Conservation (phyloP, 2,113 vertebrate species). For the Pterocles gutturalis region DNA sequence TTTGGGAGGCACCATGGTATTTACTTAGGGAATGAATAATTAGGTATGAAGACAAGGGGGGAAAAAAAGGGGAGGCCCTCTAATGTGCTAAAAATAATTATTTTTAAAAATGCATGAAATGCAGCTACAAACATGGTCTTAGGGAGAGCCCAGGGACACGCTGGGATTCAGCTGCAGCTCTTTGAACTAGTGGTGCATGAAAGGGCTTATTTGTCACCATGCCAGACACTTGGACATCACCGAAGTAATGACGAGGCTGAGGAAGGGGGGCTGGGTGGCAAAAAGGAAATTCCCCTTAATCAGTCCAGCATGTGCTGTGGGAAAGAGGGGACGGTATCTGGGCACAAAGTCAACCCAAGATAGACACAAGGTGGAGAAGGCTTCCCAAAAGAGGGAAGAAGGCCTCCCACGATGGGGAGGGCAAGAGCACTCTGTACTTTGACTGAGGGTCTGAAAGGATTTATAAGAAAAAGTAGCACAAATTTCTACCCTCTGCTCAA, state of each 20-base stretch:
- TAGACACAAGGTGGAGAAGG: accelerated
- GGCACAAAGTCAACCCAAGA: neutral
- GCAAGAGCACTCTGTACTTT: neutral
- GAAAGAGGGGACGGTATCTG: neutral
- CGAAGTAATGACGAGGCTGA: neutral
- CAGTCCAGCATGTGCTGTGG: neutral
- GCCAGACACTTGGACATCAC: neutral
- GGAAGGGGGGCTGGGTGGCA: neutral
- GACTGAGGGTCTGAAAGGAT: neutral
- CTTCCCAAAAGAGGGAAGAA: neutral
- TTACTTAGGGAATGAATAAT: constrained; percentile 60
- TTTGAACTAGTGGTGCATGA: neutral
- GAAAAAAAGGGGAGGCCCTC: neutral
- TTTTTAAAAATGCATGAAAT: constrained; percentile 23
- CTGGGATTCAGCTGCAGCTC: neutral
- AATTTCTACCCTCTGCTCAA: neutral
- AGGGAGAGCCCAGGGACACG: neutral
- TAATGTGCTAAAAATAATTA: constrained; percentile 37
- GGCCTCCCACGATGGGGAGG: neutral
- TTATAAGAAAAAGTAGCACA: accelerated
- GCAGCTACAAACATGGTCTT: neutral
- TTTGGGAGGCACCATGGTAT: neutral
- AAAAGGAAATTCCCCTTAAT: neutral
- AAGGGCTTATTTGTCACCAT: constrained; percentile 9
- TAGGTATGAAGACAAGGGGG: neutral